Evolutionary conservation across 2,113 vertebrate genomes (phyloP), one percentile per base, ranked within the genome.

Genomic region (Nematolebias whitei): DNA sequence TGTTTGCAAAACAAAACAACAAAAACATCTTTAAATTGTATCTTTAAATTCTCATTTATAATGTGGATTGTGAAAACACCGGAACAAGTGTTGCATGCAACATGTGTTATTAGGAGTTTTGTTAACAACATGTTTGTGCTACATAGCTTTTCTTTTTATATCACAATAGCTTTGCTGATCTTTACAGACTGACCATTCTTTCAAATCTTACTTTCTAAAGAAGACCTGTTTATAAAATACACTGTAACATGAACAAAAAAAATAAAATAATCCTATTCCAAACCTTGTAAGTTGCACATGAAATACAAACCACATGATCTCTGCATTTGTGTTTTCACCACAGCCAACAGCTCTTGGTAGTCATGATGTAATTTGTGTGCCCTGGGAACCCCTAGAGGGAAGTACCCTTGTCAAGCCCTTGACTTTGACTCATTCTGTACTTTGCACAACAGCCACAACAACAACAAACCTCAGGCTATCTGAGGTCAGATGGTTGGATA

Each of bases 361-460:
- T 75, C 74, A 47, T 55, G 76, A 85, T 73, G 66, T 71, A 52
- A 56, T 72, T 65, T 56, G 40, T 12, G 47, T 71, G 71, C 82
- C 56, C 57, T 69, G 62, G 79, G 74, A 70, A 55, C 72, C 55
- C 78, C 82, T 61, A 19, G 15, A 61, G 74, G 83, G 73, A 79
- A 80, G 67, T 82, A 71, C 61, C 74, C 65, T 85, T 83, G 67
- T 54, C 41, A 76, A 78, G 63, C 69, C 85, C 59, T 45, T 71
- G 38, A 79, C 38, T 78, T 65, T 84, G 88, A 85, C 58, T 87
- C 76, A 84, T 68, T 82, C 38, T 41, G 39, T 74, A 8, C 59
- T 68, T 73, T 66, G 18, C 55, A 71, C 38, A 70, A 39, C 63
- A 56, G 58, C 49, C 58, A 63, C 19, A 24, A 59, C 52, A 77